Conservation (phyloP, 2,888 invertebrate species). For the Blomia tropicalis region DNA sequence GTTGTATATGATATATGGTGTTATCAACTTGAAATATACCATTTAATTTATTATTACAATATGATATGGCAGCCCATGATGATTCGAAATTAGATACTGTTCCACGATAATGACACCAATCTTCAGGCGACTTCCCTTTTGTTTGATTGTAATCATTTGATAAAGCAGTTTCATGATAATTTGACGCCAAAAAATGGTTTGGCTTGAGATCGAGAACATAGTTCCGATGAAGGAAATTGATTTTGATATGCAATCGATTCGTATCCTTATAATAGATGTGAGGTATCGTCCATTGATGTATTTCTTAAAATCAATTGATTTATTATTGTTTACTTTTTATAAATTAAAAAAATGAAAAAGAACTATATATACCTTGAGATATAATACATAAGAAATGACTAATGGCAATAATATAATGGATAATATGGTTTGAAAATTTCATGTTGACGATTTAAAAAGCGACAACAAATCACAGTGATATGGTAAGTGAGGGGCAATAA, state of each 20-base stretch:
- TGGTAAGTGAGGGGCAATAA: slow-evolving; percentile 7
- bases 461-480: background rate
- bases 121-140: background rate
- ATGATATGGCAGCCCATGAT: slow-evolving; percentile 23
- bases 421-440: background rate
- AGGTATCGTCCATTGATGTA: slow-evolving; percentile 7
- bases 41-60: slow-evolving; percentile 37
- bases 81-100: slow-evolving; percentile 2
- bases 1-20: slow-evolving; percentile 55
- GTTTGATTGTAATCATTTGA: slow-evolving; percentile 4
- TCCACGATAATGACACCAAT: slow-evolving; percentile 23
- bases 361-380: background rate
- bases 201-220: slow-evolving; percentile 53
- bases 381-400: background rate
- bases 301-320: too few species aligned
- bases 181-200: slow-evolving; percentile 53
- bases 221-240: slow-evolving; percentile 44
- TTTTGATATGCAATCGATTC: slow-evolving; percentile 8
- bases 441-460: background rate
- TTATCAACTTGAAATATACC: slow-evolving; percentile 64
- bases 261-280: background rate
- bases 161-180: slow-evolving; percentile 42
- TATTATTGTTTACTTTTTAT: background rate
- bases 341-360: background rate
- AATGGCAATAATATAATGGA: background rate